Evolutionary conservation across 2,888 invertebrate species (phyloP).

Genomic region (Xylophagus ater): DNA sequence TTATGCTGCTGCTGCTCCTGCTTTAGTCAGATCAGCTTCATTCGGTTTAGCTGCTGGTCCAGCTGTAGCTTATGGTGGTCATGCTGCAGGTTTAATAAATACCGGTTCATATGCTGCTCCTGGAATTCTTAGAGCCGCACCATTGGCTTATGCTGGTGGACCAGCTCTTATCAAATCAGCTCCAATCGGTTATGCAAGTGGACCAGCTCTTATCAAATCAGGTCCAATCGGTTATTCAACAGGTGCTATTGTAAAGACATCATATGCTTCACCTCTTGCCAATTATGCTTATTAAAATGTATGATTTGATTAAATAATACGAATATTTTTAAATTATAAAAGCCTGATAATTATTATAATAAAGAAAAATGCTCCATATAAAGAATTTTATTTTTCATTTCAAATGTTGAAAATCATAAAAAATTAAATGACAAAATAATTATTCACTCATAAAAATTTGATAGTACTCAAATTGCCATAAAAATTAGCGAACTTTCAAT

Average conservation of each 20-base stretch:
- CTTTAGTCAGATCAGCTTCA: slow-evolving; percentile 10
- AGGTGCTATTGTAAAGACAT: slow-evolving; percentile 17
- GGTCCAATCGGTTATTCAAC: slow-evolving; percentile 15
- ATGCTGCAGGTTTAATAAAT: slow-evolving; percentile 7
- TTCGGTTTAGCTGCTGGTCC: slow-evolving; percentile 8
- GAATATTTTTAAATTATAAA: not conserved
- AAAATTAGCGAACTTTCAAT: too few species aligned
- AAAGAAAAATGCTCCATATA: too few species aligned
- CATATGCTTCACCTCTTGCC: slow-evolving; percentile 6
- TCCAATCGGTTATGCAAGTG: slow-evolving; percentile 17
- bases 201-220: not conserved
- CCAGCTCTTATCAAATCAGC: slow-evolving; percentile 17
- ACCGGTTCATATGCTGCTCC: slow-evolving; percentile 11
- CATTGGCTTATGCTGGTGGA: slow-evolving; percentile 22
- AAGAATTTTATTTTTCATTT: slow-evolving; percentile 26
- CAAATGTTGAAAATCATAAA: slow-evolving; percentile 1
- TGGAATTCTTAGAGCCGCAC: slow-evolving; percentile 16
- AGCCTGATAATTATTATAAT: too few species aligned
- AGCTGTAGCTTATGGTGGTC: slow-evolving; percentile 6
- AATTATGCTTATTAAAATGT: slow-evolving; percentile 9
- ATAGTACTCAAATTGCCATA: too few species aligned
- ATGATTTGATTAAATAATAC: not conserved
- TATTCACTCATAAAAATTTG: too few species aligned
- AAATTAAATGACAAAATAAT: too few species aligned
- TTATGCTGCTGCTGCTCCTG: slow-evolving; percentile 14